These are phyloP conservation scores for Synanthedon vespiformis DNA, from an alignment of 2,888 invertebrate genomes.

Conservation along the genomic window DNA sequence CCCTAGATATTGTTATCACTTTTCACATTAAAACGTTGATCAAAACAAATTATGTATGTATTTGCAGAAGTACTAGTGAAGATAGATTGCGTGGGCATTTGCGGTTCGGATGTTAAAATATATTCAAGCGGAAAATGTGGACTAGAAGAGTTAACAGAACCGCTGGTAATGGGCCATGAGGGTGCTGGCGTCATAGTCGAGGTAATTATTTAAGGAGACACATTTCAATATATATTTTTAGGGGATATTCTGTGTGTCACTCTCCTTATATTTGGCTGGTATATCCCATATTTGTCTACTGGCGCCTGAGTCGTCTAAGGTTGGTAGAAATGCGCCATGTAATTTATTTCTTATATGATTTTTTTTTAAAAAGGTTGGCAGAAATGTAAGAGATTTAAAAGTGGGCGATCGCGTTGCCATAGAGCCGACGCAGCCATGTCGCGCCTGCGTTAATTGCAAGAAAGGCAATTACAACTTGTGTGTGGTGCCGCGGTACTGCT, in stretches of 20 bases:
- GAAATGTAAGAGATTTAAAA: slow-evolving; percentile 72
- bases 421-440: slow-evolving; percentile 92
- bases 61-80: slow-evolving; percentile 82
- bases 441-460: slow-evolving; percentile 84
- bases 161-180: slow-evolving; percentile 95
- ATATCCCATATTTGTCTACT: no score
- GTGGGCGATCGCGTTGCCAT: slow-evolving; percentile 91
- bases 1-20: no score
- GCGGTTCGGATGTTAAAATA: slow-evolving; percentile 94
- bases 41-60: no score
- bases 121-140: slow-evolving; percentile 86
- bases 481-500: slow-evolving; percentile 85
- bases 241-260: no score
- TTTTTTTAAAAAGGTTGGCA: slow-evolving; percentile 30
- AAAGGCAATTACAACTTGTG: slow-evolving; percentile 91
- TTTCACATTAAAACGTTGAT: no score
- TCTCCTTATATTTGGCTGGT: no score
- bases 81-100: slow-evolving; percentile 93
- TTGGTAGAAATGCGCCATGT: slow-evolving; percentile 47
- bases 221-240: no score
- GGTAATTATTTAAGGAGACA: slow-evolving; percentile 32
- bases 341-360: no score
- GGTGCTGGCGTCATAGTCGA: slow-evolving; percentile 81
- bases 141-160: slow-evolving; percentile 80
- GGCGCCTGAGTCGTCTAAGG: slow-evolving; percentile 10